Conservation (phyloP, 2,888 invertebrate species). For the Noctua janthe region DNA sequence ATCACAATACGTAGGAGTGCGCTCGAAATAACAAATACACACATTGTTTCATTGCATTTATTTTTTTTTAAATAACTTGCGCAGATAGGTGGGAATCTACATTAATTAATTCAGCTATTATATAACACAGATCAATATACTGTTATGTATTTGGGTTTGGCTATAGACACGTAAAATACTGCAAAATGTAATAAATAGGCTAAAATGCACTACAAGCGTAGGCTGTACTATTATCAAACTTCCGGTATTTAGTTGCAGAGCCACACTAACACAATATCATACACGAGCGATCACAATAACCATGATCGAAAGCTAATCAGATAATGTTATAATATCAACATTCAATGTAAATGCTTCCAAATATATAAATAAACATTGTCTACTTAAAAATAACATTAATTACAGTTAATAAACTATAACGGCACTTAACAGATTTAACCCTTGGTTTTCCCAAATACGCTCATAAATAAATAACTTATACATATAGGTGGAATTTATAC, state of each 20-base stretch:
- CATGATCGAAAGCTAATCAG: constrained; percentile 48
- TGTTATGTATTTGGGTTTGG: constrained; percentile 49
- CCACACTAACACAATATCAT: constrained; percentile 55
- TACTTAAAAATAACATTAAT: constrained; percentile 73
- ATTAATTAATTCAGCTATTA: constrained; percentile 49
- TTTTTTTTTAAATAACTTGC: constrained; percentile 61
- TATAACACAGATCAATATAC: constrained; percentile 64
- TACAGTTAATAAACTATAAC: constrained; percentile 69
- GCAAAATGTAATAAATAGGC: constrained; percentile 41
- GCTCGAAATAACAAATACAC: constrained; percentile 39
- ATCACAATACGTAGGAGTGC: neutral
- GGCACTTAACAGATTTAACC: constrained; percentile 60
- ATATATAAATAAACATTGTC: constrained; percentile 74
- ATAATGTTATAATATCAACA: constrained; percentile 53
- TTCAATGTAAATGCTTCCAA: constrained; percentile 78
- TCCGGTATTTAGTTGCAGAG: constrained; percentile 19
- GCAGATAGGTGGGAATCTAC: constrained; percentile 55
- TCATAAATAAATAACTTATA: constrained; percentile 38
- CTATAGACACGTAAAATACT: constrained; percentile 59
- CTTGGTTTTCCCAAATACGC: constrained; percentile 26
- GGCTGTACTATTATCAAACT: constrained; percentile 38
- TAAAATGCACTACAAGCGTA: constrained; percentile 51
- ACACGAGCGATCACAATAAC: constrained; percentile 38
- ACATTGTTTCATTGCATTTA: constrained; percentile 58
- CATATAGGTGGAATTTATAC: constrained; percentile 38